Base-by-base conservation (phyloP, 2,797 vertebrate genomes). In the Eospalax fontanierii region DNA sequence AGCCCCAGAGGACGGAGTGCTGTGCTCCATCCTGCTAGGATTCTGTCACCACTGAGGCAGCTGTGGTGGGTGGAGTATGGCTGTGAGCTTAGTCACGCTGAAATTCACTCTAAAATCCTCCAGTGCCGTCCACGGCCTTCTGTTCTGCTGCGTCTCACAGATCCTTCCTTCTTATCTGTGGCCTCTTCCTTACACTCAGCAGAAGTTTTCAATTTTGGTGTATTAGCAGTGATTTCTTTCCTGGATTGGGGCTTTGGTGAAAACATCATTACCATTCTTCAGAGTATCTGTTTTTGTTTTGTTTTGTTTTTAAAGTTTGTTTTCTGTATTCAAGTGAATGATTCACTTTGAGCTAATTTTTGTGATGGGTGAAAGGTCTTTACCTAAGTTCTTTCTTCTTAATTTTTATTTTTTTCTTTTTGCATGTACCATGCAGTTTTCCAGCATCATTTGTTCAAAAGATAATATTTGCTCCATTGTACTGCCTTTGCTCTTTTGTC, bases 401-500 rank as follows among this genome's bases (percentile, higher is more conserved):
- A 8, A 16, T 61, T 43, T 63, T n/a, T n/a, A n/a, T 78, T 6
- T 73, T 57, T 50, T 24, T 9, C 61, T 26, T 3, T 12, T 14
- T 28, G 0, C 24, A 10, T 66, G 59, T 15, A 38, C 38, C 35
- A 4, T 38, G 15, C 7, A 33, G 28, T 73, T 89, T 68, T 22
- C 38, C 2, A 65, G 38, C 24, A 81, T 2, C 35, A 7, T 68
- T 91, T 57, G 24, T n/a, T 87, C 43, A 88, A 89, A 57, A 73
- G 57, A 59, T 22, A 74, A 1, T 76, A n/a, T 89, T 86, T 94
- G 15, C 50, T 92, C 61, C 18, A 4, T 92, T 38, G 9, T 78
- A 74, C 74, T 57, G 54, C 38, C 57, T 89, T 68, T 87, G 70
- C 22, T 26, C 35, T 73, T 90, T 61, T 95, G 73, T 82, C 79